Percentiles rank a stretch among this genome's conserved stretches.
Evolutionary conservation across 1,140 invertebrate species (phyloP).

Genomic region (Arion vulgaris): DNA sequence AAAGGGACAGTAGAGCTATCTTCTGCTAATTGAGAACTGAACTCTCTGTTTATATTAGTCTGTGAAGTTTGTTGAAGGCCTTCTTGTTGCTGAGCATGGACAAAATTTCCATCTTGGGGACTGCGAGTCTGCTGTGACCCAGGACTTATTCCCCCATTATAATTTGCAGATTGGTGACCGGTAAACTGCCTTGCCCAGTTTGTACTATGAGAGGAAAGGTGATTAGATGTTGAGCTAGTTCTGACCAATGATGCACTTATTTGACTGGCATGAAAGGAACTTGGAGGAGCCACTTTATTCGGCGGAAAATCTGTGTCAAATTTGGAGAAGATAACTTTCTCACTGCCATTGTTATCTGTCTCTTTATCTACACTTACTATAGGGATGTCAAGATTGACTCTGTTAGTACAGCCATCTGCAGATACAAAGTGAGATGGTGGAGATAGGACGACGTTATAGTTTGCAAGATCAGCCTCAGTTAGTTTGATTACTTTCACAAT

Average conservation of each 20-base stretch:
- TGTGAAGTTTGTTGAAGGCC: neutral
- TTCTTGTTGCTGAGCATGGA: neutral
- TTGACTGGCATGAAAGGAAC: slow-evolving; percentile 18
- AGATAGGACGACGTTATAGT: slow-evolving; percentile 1
- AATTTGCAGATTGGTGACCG: neutral
- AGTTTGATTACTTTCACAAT: slow-evolving; percentile 56
- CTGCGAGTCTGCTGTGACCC: neutral
- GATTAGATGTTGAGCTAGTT: neutral
- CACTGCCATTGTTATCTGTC: neutral
- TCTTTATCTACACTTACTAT: neutral
- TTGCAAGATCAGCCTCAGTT: slow-evolving; percentile 45
- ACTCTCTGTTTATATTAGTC: neutral
- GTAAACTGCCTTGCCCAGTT: neutral
- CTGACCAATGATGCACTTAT: neutral
- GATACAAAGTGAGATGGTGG: neutral
- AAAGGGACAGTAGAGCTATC: neutral
- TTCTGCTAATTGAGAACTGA: neutral
- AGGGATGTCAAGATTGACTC: slow-evolving; percentile 27
- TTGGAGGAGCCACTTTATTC: slow-evolving; percentile 33
- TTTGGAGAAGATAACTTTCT: neutral
- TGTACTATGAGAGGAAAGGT: neutral
- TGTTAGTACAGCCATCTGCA: slow-evolving; percentile 18
- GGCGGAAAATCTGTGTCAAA: slow-evolving; percentile 37
- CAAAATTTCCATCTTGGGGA: neutral
- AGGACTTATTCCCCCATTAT: neutral